phyloP scores from a whole-genome alignment of 2,113 vertebrate genomes.

The Axis porcinus region DNA sequence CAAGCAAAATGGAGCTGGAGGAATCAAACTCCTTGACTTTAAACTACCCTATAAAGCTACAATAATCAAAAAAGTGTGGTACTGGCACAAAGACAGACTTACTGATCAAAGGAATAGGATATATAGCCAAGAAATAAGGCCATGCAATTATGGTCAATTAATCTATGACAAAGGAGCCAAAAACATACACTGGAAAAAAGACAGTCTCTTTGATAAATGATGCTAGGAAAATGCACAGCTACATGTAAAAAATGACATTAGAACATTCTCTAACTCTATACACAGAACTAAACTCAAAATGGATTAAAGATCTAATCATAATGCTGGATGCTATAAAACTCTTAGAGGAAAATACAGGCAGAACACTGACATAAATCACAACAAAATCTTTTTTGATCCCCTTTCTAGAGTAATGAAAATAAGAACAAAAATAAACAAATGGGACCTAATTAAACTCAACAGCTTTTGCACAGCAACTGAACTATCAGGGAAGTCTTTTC shows the following conservation, averaged over 20 bases:
- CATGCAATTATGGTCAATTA: background rate
- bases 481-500: background rate
- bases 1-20: background rate
- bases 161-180: background rate
- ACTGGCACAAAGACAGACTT: background rate
- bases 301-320: background rate
- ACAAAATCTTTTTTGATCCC: background rate
- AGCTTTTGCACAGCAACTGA: background rate
- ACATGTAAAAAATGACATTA: background rate
- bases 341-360: background rate
- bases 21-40: background rate
- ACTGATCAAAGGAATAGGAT: background rate
- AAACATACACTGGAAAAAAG: background rate
- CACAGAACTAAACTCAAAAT: background rate
- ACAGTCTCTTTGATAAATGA: background rate
- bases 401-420: background rate
- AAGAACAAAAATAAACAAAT: background rate
- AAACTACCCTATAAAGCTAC: background rate
- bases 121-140: background rate
- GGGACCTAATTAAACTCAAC: background rate
- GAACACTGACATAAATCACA: background rate
- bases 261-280: background rate
- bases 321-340: background rate
- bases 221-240: background rate
- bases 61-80: background rate